phyloP scores from a whole-genome alignment of 2,113 vertebrate species.

The Peromyscus maniculatus region DNA sequence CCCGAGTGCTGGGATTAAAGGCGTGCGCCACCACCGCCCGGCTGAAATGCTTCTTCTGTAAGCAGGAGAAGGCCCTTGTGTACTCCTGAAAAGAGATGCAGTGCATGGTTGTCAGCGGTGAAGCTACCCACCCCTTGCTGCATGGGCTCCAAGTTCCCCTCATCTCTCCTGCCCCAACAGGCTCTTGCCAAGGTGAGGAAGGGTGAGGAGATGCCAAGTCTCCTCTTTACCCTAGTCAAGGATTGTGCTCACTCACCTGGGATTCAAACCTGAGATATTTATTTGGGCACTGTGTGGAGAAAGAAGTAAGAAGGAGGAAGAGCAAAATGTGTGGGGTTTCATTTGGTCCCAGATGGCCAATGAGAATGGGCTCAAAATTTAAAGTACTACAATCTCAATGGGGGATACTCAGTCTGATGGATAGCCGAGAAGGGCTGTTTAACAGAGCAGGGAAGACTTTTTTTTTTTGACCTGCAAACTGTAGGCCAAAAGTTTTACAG shows the following conservation, averaged over 20 bases:
- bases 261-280: slow-evolving; percentile 71
- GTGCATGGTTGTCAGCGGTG: slow-evolving; percentile 13
- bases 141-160: not conserved
- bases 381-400: slow-evolving; percentile 58
- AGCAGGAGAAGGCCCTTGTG: not conserved
- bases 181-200: slow-evolving; percentile 44
- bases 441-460: slow-evolving; percentile 65
- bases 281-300: slow-evolving; percentile 57
- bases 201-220: slow-evolving; percentile 61
- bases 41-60: not conserved
- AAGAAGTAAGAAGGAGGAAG: slow-evolving; percentile 66
- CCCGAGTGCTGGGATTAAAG: too few species aligned
- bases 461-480: slow-evolving; percentile 48
- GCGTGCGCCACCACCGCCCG: too few species aligned
- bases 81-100: not conserved
- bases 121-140: slow-evolving; percentile 18
- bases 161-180: not conserved
- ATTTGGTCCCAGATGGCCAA: slow-evolving; percentile 46
- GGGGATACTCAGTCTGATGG: slow-evolving; percentile 48
- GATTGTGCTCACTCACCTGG: slow-evolving; percentile 67
- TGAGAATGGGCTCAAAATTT: slow-evolving; percentile 65
- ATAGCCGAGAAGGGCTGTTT: slow-evolving; percentile 67
- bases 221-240: slow-evolving; percentile 31
- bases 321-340: slow-evolving; percentile 58
- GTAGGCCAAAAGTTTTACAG: slow-evolving; percentile 72